Evolutionary conservation across 2,113 vertebrate genomes (phyloP).

Genomic region (Cheilinus undulatus): DNA sequence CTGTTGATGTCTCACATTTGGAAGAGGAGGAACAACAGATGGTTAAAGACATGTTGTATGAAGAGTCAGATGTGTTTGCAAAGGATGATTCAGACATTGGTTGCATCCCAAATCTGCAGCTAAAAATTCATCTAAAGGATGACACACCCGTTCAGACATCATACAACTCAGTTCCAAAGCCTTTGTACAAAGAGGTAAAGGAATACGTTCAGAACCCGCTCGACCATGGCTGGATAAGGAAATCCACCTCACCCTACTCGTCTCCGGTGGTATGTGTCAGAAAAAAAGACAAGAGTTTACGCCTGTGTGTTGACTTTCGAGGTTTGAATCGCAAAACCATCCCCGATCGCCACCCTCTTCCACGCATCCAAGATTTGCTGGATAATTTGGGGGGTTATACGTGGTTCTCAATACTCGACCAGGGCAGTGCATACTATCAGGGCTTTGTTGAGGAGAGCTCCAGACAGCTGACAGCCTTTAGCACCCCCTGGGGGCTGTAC

Average conservation of each 20-base stretch:
- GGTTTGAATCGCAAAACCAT: neutral
- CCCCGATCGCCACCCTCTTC: conserved; percentile 9
- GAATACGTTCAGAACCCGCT: neutral
- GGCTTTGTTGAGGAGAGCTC: conserved; percentile 2
- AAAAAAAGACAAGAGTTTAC: neutral
- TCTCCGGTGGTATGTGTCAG: conserved; percentile 5
- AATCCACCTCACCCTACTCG: neutral
- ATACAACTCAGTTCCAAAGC: conserved; percentile 1
- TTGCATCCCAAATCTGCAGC: neutral
- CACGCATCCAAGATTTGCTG: neutral
- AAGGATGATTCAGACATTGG: conserved; percentile 3
- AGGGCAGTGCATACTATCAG: conserved; percentile 22
- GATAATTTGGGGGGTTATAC: neutral
- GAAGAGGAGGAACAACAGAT: neutral
- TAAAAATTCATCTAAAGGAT: neutral
- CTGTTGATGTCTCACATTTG: neutral
- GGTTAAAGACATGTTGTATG: neutral
- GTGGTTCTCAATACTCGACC: conserved; percentile 26
- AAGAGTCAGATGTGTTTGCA: neutral
- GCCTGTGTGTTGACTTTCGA: neutral
- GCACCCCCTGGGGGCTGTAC: conserved; percentile 3
- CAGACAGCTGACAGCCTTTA: conserved; percentile 8
- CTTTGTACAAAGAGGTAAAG: conserved; percentile 17
- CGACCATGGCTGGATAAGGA: neutral
- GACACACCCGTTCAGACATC: neutral